Conservation (phyloP, 2,888 invertebrate species). For the Eudasyphora cyanicolor region DNA sequence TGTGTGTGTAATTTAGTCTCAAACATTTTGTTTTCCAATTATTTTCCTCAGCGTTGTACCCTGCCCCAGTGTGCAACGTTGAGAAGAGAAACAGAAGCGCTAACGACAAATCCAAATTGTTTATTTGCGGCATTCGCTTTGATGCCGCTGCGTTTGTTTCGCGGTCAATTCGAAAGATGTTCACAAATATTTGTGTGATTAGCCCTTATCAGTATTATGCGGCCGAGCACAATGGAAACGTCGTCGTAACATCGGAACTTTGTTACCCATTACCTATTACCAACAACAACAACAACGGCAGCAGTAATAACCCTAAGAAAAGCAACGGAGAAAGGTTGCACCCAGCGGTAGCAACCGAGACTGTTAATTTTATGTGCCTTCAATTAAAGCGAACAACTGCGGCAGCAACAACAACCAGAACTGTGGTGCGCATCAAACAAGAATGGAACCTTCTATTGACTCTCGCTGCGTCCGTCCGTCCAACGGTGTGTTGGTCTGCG, state of each 20-base stretch:
- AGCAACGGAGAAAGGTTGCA: conserved; percentile 31
- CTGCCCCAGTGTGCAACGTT: conserved; percentile 31
- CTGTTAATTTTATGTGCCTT: conserved; percentile 39
- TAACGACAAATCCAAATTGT: conserved; percentile 72
- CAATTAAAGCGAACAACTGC: conserved; percentile 19
- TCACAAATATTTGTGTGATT: conserved; percentile 78
- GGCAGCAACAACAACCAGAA: not conserved
- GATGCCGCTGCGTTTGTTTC: conserved; percentile 60
- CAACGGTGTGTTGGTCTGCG: not conserved
- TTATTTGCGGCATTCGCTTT: conserved; percentile 21
- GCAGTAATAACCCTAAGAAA: not conserved
- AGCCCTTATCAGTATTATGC: conserved; percentile 73
- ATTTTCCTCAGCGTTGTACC: too few relatives aligned
- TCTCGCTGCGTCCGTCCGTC: too few relatives aligned
- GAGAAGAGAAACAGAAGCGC: conserved; percentile 75
- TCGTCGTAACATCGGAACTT: conserved; percentile 35
- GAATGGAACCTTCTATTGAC: not conserved
- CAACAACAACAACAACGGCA: too few relatives aligned
- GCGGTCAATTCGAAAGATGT: conserved; percentile 70
- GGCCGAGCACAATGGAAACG: conserved; percentile 22
- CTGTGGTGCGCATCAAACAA: too few relatives aligned
- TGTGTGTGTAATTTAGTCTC: too few relatives aligned
- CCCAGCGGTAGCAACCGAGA: conserved; percentile 54
- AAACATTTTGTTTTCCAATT: too few relatives aligned
- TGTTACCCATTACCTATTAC: conserved; percentile 25